Evolutionary conservation across 2,113 vertebrate genomes (phyloP).

Genomic region (Mungos mungo): DNA sequence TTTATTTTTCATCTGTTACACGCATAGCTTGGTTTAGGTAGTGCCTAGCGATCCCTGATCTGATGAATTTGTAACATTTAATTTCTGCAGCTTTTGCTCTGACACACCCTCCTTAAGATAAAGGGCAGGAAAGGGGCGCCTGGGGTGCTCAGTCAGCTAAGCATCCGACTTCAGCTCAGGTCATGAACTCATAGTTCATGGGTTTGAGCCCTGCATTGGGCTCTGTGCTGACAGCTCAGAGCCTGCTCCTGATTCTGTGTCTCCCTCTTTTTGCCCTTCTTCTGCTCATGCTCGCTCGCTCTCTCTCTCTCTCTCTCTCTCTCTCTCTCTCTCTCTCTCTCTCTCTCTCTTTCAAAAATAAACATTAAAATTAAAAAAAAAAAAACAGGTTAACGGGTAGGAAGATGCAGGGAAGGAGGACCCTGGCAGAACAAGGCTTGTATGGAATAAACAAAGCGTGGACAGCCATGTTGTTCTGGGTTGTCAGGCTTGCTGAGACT

Average conservation of each 20-base stretch:
- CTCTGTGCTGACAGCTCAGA: neutral
- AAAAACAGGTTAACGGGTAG: neutral
- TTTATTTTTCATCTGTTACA: neutral
- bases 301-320: too few species aligned
- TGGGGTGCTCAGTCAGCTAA: too few species aligned
- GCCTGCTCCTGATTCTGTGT: too few species aligned
- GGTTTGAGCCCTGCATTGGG: too few species aligned
- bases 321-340: too few species aligned
- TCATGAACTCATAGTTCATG: too few species aligned
- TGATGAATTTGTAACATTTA: neutral
- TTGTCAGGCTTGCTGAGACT: neutral
- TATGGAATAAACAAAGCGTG: neutral
- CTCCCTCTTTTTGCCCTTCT: too few species aligned
- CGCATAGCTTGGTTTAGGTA: neutral
- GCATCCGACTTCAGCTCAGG: too few species aligned
- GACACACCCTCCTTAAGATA: neutral
- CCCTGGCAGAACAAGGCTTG: neutral
- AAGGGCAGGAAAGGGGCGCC: neutral
- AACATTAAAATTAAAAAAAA: too few species aligned
- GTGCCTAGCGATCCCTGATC: neutral
- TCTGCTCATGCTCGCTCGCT: too few species aligned
- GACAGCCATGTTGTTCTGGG: neutral
- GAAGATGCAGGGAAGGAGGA: neutral
- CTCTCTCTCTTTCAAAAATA: too few species aligned
- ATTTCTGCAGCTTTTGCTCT: neutral